phyloP scores from a whole-genome alignment of 1,140 invertebrate species.

The Dreissena polymorpha region DNA sequence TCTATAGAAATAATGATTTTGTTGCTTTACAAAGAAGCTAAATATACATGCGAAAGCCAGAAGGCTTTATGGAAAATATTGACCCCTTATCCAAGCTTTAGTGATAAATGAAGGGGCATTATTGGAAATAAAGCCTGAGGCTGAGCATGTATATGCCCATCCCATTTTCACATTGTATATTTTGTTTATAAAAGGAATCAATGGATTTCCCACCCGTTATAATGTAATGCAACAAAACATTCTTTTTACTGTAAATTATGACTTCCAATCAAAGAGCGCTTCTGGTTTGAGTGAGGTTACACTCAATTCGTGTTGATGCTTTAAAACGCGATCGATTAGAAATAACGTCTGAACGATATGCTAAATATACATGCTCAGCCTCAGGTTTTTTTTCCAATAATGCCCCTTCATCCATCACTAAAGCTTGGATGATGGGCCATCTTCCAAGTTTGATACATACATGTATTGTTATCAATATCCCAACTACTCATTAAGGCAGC shows the following conservation, averaged over 20 bases:
- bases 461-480: too few species aligned
- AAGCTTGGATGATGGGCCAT: constrained; percentile 28
- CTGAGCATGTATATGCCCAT: constrained; percentile 14
- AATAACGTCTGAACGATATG: constrained; percentile 7
- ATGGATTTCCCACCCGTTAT: background rate
- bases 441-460: too few species aligned
- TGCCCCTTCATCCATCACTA: constrained; percentile 22
- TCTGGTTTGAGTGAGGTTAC: background rate
- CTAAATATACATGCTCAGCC: constrained; percentile 33
- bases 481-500: too few species aligned
- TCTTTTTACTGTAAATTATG: constrained; percentile 10
- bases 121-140: constrained; percentile 37
- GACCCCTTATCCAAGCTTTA: constrained; percentile 16
- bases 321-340: background rate
- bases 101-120: constrained; percentile 2
- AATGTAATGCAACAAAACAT: background rate
- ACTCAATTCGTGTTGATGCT: background rate
- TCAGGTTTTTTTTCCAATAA: constrained; percentile 43
- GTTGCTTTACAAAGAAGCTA: background rate
- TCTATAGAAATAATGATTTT: background rate
- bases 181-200: background rate
- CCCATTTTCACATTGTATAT: background rate
- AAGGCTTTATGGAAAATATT: background rate
- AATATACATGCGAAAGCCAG: background rate
- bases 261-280: background rate